These are phyloP conservation scores for Diplazon laetatorius DNA, from an alignment of 2,888 invertebrate genomes.

Conservation along the genomic window DNA sequence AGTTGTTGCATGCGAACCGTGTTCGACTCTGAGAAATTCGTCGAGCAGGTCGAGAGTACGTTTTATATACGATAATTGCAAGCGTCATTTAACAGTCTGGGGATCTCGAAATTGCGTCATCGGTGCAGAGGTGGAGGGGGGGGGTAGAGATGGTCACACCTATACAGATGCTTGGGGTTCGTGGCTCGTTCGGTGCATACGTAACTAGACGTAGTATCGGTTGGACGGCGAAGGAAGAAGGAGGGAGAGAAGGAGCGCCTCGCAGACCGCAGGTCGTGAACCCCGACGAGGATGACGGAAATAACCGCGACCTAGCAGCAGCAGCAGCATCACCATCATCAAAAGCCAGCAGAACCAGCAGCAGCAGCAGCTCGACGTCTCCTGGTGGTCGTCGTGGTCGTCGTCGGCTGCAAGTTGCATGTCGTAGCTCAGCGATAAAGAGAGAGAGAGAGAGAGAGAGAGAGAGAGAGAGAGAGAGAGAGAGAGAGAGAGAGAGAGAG, in stretches of 20 bases:
- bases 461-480: too few species aligned
- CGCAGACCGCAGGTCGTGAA: constrained; percentile 73
- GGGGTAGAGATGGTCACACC: background rate
- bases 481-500: too few species aligned
- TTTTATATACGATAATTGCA: constrained; percentile 51
- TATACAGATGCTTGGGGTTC: background rate
- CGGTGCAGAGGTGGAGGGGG: background rate
- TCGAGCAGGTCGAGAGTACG: background rate
- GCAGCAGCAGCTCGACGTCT: constrained; percentile 38
- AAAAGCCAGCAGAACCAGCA: constrained; percentile 51
- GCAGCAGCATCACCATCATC: constrained; percentile 44
- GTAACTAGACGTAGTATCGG: constrained; percentile 44
- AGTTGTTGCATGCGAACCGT: background rate
- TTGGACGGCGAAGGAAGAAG: constrained; percentile 37
- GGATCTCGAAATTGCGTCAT: constrained; percentile 33
- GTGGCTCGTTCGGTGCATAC: constrained; percentile 5
- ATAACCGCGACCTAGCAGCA: constrained; percentile 70
- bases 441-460: too few species aligned
- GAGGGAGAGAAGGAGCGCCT: constrained; percentile 45
- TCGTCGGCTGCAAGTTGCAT: constrained; percentile 31
- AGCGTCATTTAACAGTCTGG: constrained; percentile 49
- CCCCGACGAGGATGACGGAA: constrained; percentile 74
- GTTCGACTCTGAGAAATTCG: constrained; percentile 14
- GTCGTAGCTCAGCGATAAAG: constrained; percentile 15
- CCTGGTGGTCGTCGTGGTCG: constrained; percentile 43